Evolutionary conservation across 2,113 vertebrate genomes (phyloP), one percentile per base, ranked within the genome.

Genomic region (Mola mola): DNA sequence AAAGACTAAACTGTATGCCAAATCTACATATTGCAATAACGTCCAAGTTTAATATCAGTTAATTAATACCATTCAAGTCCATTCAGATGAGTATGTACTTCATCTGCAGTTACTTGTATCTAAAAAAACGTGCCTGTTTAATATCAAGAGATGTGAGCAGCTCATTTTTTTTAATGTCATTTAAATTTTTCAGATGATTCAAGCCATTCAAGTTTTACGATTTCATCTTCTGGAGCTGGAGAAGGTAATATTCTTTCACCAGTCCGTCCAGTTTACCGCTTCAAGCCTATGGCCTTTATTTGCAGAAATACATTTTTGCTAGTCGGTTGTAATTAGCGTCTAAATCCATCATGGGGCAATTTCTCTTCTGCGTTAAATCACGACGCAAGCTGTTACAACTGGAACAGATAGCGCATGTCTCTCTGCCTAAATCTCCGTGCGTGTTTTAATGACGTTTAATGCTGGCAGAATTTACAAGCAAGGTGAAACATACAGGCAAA

Each of bases 181-280:
- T 93, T 90, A 92, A 90, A 92, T 79, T 93, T 94, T 95, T 84
- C 94, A 98, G 97, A 98, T 98, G 96, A 98, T 98, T 85, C 97
- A 98, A 97, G 97, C 97, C 92, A 98, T 98, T 95, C 97, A 98
- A 95, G 97, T 98, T 94, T 95, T 98, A 96, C 95, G 96, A 90
- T 98, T 98, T 95, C 97, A 98, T 95, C 95, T 98, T 85, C 91
- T 98, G 95, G 97, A 98, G 93, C 94, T 98, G 92, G 96, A 98
- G 91, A 98, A 99, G 96, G 97, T 99, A 98, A 96, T 93, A 92
- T 75, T 68, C 40, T 43, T 78, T 83, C 73, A 34, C 8, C 79
- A 59, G 61, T 81, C 87, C 93, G 91, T 91, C 91, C 88, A 86
- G 49, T 87, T 88, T 86, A 91, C 91, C 86, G 85, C 85, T 63